Percentiles rank a stretch among this genome's conserved stretches.
Conservation (phyloP, 2,888 invertebrate species). For the Diarsia mendica region DNA sequence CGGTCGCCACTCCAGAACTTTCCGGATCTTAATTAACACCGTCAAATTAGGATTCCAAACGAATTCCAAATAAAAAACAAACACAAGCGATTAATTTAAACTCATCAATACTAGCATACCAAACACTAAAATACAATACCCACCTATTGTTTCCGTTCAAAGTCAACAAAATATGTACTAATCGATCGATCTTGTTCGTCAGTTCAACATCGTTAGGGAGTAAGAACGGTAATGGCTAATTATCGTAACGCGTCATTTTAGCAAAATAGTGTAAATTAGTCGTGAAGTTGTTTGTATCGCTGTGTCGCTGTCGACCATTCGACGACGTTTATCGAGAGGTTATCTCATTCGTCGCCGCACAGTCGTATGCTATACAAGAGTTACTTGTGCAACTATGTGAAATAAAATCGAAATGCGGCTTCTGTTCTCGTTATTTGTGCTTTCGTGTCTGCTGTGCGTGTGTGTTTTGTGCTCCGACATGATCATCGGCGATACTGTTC, state of each 20-base stretch:
- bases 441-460: constrained; percentile 74
- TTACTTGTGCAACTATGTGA: constrained; percentile 70
- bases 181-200: constrained; percentile 36
- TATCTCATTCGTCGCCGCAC: constrained; percentile 72
- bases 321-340: constrained; percentile 73
- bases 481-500: constrained; percentile 87
- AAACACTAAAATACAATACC: constrained; percentile 49
- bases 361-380: constrained; percentile 56
- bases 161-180: constrained; percentile 54
- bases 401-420: constrained; percentile 82
- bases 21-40: background rate
- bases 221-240: constrained; percentile 46
- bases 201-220: constrained; percentile 57
- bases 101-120: constrained; percentile 45
- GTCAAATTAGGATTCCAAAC: constrained; percentile 12
- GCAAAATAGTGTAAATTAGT: constrained; percentile 49
- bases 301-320: constrained; percentile 56
- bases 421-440: constrained; percentile 73
- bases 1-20: too few species aligned
- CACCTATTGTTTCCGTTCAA: constrained; percentile 53
- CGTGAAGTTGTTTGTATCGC: constrained; percentile 70
- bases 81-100: constrained; percentile 16
- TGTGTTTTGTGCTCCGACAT: constrained; percentile 80
- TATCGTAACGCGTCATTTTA: constrained; percentile 61
- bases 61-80: constrained; percentile 7